phyloP scores from a whole-genome alignment of 2,888 invertebrate species.

The Imbricaverruca yamaguchii region DNA sequence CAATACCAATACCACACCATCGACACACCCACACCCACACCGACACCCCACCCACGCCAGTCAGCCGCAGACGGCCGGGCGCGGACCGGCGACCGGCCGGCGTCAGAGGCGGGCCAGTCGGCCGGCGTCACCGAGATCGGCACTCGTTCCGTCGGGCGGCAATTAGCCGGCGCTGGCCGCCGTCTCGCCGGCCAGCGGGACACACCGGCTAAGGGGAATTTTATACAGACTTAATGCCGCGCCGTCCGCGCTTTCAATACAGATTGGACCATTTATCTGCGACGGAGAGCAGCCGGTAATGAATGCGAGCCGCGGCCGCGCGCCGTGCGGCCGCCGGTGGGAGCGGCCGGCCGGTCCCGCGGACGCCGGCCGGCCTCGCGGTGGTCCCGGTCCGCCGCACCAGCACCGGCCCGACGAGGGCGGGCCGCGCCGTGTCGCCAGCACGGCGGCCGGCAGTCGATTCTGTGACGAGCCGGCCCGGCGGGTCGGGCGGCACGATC shows the following conservation, averaged over 20 bases:
- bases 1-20: not conserved
- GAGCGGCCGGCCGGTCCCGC: not conserved
- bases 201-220: slow-evolving; percentile 2
- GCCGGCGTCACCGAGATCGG: too few species aligned
- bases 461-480: too few species aligned
- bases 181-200: not conserved
- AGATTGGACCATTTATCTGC: slow-evolving; percentile 18
- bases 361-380: too few species aligned
- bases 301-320: not conserved
- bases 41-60: not conserved
- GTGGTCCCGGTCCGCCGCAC: not conserved
- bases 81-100: too few species aligned
- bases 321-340: not conserved
- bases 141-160: not conserved
- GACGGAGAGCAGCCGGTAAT: not conserved
- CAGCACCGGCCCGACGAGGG: not conserved
- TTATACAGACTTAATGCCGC: slow-evolving; percentile 14
- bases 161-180: not conserved
- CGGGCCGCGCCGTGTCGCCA: not conserved
- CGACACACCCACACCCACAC: not conserved
- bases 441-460: too few species aligned
- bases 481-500: too few species aligned
- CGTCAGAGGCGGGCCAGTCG: too few species aligned
- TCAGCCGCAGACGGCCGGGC: not conserved
- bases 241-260: slow-evolving; percentile 8